Evolutionary conservation across 2,888 invertebrate genomes (phyloP), one percentile per base, ranked within the genome.

Genomic region (Cephus sareptanus): DNA sequence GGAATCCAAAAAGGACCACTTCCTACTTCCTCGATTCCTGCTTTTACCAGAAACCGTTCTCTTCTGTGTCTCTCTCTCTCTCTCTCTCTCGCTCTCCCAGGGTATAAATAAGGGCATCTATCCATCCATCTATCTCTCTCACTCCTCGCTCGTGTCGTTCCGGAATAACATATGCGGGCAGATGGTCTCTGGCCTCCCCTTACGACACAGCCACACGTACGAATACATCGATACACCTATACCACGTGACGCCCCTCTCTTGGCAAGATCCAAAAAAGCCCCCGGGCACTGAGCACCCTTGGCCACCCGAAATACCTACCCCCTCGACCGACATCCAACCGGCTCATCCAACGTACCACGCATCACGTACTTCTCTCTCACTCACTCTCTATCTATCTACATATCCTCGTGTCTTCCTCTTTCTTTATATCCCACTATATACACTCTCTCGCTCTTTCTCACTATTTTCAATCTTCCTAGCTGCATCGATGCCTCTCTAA

Each of bases 121-220:
- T 35, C 12, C 12, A 12, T 35, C 35, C 3, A 4, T 78, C 76
- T 76, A 75, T 81, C 81, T 85, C 86, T 83, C 82, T 77, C 76
- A 34, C 30, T 68, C 15, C 81, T 81, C 83, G 82, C 80, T 79
- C 80, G 81, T 83, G 83, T 83, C 83, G 83, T 83, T 56, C 83
- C 85, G 83, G 87, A 83, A 81, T 89, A 89, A 89, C 89, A 87
- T 89, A 89, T 89, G 88, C 89, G 88, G 87, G 88, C 89, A 89
- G 89, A 89, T 89, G 89, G 89, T 89, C 87, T 85, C 84, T 87
- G 85, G 85, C 81, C 83, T 84, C 84, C 81, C 82, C 79, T 81
- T 75, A 40, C 75, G 76, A 73, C 37, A 74, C 74, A 76, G 76
- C 70, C 76, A 37, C 76, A 68, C 75, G 69, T 75, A 75, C 69